Percentiles rank a stretch among this genome's conserved stretches.
These are phyloP conservation scores for Saccopteryx bilineata DNA, from an alignment of 2,113 vertebrate genomes.

Conservation along the genomic window DNA sequence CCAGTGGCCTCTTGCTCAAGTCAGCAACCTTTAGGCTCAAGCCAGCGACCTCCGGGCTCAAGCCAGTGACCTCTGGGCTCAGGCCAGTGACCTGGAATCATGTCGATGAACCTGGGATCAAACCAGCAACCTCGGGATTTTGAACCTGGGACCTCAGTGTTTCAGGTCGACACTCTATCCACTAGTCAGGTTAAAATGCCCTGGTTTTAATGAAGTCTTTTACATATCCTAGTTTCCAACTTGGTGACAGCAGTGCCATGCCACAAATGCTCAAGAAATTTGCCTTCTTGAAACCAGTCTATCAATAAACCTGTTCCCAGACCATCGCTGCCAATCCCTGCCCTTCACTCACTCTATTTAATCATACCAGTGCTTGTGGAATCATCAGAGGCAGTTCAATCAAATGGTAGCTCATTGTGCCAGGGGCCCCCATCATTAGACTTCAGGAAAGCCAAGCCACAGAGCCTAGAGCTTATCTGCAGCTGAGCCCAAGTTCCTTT, in stretches of 20 bases:
- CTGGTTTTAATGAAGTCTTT: slow-evolving; percentile 22
- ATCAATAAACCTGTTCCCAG: background rate
- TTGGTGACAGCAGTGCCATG: slow-evolving; percentile 40
- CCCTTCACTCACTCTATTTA: slow-evolving; percentile 74
- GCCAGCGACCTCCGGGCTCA: too few relatives aligned
- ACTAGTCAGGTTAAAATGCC: background rate
- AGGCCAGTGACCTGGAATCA: too few relatives aligned
- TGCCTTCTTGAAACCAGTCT: background rate
- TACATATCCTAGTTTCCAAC: background rate
- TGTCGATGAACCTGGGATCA: too few relatives aligned
- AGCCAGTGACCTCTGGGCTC: too few relatives aligned
- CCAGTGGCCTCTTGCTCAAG: too few relatives aligned
- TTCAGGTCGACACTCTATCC: too few relatives aligned
- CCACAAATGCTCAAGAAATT: background rate
- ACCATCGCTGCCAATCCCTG: slow-evolving; percentile 59
- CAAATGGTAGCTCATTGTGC: slow-evolving; percentile 76
- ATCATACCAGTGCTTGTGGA: slow-evolving; percentile 83
- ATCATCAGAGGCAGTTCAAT: slow-evolving; percentile 82
- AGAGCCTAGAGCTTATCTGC: too few relatives aligned
- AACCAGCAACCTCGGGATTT: too few relatives aligned
- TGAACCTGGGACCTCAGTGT: too few relatives aligned
- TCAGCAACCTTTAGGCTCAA: too few relatives aligned
- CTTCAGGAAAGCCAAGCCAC: background rate
- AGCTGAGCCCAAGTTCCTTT: background rate
- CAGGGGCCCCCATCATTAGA: background rate